phyloP scores from a whole-genome alignment of 1,140 invertebrate species.

The Listronotus oregonensis region DNA sequence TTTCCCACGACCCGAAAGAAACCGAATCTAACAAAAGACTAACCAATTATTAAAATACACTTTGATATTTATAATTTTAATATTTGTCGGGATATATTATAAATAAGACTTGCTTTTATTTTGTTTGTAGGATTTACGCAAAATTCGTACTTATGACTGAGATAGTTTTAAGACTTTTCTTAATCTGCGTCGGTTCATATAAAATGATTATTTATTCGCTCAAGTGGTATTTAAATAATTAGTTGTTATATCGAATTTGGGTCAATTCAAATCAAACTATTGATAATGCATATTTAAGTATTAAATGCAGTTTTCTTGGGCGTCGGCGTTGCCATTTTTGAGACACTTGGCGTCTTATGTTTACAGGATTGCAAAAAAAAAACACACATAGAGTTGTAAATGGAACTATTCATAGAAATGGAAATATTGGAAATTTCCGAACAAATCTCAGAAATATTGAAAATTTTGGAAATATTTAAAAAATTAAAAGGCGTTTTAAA shows the following conservation, averaged over 20 bases:
- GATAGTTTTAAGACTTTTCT: constrained; percentile 25
- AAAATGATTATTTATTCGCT: constrained; percentile 43
- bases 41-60: constrained; percentile 50
- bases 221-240: constrained; percentile 44
- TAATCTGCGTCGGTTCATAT: constrained; percentile 31
- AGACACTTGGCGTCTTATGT: not conserved
- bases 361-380: not conserved
- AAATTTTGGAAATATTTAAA: no score
- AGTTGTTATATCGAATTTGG: constrained; percentile 48
- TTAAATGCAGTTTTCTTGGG: constrained; percentile 33
- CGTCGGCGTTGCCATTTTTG: constrained; percentile 8
- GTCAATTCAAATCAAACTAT: constrained; percentile 49
- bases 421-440: no score
- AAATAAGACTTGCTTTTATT: constrained; percentile 47
- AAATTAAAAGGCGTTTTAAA: no score
- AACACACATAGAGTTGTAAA: no score
- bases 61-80: constrained; percentile 54
- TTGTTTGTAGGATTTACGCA: constrained; percentile 51
- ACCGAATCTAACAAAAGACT: constrained; percentile 43
- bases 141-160: constrained; percentile 47
- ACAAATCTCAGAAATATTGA: no score
- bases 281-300: constrained; percentile 38
- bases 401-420: no score
- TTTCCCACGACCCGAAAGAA: constrained; percentile 9
- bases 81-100: constrained; percentile 46